phyloP scores from a whole-genome alignment of 2,797 vertebrate genomes.

The Margarornis squamiger region DNA sequence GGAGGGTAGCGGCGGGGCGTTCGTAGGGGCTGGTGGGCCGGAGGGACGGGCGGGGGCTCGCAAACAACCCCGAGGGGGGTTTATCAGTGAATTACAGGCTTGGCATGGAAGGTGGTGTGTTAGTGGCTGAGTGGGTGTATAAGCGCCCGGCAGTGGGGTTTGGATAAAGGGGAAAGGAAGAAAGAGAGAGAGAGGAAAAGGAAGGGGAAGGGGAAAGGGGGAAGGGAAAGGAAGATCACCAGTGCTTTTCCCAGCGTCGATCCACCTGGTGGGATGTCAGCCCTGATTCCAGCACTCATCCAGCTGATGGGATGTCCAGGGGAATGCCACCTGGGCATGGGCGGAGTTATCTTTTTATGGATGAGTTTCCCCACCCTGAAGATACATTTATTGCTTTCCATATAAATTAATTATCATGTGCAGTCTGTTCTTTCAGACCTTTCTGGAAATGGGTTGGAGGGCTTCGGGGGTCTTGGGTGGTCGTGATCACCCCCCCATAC shows the following conservation, averaged over 20 bases:
- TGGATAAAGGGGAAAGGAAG: too few relatives aligned
- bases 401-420: not conserved
- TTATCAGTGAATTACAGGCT: too few relatives aligned
- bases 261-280: not conserved
- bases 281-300: not conserved
- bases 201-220: too few relatives aligned
- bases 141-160: too few relatives aligned
- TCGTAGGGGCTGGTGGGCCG: too few relatives aligned
- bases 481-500: not conserved
- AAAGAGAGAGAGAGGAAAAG: too few relatives aligned
- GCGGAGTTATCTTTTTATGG: not conserved
- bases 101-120: too few relatives aligned
- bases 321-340: not conserved
- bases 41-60: too few relatives aligned
- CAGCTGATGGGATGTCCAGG: not conserved
- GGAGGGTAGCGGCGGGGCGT: too few relatives aligned
- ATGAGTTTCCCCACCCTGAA: not conserved
- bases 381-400: not conserved
- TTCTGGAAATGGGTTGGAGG: not conserved
- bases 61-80: too few relatives aligned
- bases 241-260: not conserved
- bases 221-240: too few relatives aligned
- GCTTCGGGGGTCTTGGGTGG: accelerated
- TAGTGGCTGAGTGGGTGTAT: too few relatives aligned
- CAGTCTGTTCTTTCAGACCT: not conserved